These are phyloP conservation scores for Peribatodes rhomboidaria DNA, from an alignment of 2,888 invertebrate genomes.

Conservation along the genomic window DNA sequence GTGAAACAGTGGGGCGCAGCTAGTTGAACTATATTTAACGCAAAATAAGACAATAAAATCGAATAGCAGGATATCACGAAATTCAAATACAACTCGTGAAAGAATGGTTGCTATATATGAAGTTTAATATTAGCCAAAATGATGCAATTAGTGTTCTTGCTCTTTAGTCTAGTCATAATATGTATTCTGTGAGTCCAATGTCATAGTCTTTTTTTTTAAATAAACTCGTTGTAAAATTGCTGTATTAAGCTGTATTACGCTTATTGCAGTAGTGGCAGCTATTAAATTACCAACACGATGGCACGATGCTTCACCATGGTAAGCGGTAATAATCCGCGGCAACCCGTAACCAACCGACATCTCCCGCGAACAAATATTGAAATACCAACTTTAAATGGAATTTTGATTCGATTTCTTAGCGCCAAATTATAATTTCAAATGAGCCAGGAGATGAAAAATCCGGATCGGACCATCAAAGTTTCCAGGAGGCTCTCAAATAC, in stretches of 20 bases:
- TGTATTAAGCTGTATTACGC: not conserved
- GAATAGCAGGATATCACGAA: no score
- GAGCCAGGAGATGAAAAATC: constrained; percentile 83
- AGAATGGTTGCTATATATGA: no score
- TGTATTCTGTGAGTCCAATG: no score
- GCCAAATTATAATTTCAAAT: constrained; percentile 84
- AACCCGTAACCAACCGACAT: constrained; percentile 59
- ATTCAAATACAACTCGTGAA: no score
- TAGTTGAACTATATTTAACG: no score
- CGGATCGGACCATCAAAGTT: constrained; percentile 81
- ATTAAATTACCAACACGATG: not conserved
- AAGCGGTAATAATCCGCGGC: not conserved
- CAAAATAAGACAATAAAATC: no score
- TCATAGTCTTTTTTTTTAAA: no score
- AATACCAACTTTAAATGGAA: constrained; percentile 83
- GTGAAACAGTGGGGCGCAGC: no score
- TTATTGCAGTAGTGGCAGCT: not conserved
- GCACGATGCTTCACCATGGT: not conserved
- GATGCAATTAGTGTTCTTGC: no score
- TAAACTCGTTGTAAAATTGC: no score
- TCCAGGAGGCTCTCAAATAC: constrained; percentile 51
- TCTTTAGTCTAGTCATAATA: no score
- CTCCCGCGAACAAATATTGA: constrained; percentile 80
- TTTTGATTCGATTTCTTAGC: constrained; percentile 84
- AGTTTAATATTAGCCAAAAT: no score